These are phyloP conservation scores for Steinernema hermaphroditum DNA, from an alignment of 2,888 invertebrate species.

Conservation along the genomic window DNA sequence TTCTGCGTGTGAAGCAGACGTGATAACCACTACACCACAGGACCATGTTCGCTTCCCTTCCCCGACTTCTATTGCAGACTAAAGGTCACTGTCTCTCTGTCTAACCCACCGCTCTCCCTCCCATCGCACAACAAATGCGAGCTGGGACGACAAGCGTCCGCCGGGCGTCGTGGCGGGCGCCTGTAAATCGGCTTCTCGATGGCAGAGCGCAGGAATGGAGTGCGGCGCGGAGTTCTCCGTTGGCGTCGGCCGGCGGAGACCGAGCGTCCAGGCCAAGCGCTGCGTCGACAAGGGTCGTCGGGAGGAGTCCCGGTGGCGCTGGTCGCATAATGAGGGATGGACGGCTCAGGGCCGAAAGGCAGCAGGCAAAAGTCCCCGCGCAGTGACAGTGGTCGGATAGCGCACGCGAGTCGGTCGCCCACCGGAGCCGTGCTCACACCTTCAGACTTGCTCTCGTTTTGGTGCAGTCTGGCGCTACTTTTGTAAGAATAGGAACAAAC, in stretches of 20 bases:
- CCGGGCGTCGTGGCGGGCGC: constrained; percentile 44
- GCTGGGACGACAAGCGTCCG: neutral
- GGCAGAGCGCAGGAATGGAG: constrained; percentile 51
- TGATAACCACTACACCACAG: constrained; percentile 47
- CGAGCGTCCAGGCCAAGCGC: constrained; percentile 57
- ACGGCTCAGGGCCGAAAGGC: constrained; percentile 62
- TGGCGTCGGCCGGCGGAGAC: constrained; percentile 49
- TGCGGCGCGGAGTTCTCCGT: constrained; percentile 51
- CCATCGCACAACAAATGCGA: neutral
- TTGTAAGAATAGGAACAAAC: too few relatives aligned
- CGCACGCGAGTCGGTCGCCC: constrained; percentile 30
- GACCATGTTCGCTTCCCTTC: neutral
- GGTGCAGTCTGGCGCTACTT: too few relatives aligned
- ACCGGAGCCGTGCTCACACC: constrained; percentile 11
- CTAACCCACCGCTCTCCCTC: too few relatives aligned
- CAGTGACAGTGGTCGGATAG: constrained; percentile 51
- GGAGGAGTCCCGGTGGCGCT: constrained; percentile 46
- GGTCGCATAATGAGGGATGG: constrained; percentile 57
- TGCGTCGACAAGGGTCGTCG: constrained; percentile 50
- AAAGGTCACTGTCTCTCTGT: too few relatives aligned
- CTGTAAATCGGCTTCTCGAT: constrained; percentile 56
- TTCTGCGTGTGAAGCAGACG: constrained; percentile 48
- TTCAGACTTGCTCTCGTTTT: constrained; percentile 19
- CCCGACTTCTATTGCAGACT: too few relatives aligned
- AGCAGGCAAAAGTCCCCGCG: constrained; percentile 61